These are phyloP conservation scores for Himalopsyche kuldschensis DNA, from an alignment of 2,888 invertebrate genomes.

Conservation along the genomic window DNA sequence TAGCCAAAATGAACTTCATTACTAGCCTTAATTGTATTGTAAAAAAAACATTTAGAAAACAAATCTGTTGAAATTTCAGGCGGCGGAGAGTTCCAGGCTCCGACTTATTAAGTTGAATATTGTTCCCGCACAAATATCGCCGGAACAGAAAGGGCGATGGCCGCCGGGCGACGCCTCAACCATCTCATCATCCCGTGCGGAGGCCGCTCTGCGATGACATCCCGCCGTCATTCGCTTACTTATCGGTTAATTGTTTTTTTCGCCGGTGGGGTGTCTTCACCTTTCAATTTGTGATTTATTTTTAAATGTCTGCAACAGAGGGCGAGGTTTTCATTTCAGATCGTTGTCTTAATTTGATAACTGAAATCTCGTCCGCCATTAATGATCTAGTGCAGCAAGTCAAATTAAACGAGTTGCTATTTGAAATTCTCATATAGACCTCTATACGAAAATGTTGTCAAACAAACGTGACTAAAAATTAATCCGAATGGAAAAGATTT, in stretches of 20 bases:
- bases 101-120: conserved; percentile 62
- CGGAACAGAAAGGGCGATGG: neutral
- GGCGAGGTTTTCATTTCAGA: no score
- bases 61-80: conserved; percentile 48
- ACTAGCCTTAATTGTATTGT: no score
- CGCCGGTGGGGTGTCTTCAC: neutral
- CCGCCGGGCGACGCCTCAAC: neutral
- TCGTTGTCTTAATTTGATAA: no score
- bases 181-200: neutral
- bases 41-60: no score
- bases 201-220: neutral
- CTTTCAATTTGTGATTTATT: conserved; percentile 5
- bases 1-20: no score
- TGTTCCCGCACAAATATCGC: neutral
- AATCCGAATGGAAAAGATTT: no score
- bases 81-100: conserved; percentile 72
- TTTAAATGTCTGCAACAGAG: neutral
- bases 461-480: no score
- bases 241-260: conserved; percentile 10
- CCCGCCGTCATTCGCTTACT: neutral
- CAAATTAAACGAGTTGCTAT: no score
- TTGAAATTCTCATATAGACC: no score
- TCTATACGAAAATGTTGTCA: no score
- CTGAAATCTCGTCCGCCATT: no score
- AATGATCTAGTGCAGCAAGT: no score